Conservation (phyloP, 2,113 vertebrate species). For the Emydocephalus ijimae region DNA sequence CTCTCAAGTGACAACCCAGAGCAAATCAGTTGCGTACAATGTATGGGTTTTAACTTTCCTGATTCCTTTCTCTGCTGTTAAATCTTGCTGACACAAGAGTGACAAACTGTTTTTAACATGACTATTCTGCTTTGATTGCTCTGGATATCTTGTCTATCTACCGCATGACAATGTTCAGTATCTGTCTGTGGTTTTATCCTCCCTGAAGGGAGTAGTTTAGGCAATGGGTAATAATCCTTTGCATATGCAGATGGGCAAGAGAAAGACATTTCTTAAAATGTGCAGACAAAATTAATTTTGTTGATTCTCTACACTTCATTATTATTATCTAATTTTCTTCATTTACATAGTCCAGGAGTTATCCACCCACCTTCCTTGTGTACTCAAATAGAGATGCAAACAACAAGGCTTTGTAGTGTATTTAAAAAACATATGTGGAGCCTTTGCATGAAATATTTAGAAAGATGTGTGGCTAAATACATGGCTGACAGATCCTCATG, state of each 20-base stretch:
- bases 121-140: neutral
- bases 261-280: neutral
- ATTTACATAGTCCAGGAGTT: no score
- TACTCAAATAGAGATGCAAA: no score
- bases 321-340: no score
- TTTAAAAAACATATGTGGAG: no score
- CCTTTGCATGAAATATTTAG: no score
- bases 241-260: no score
- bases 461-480: no score
- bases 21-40: neutral
- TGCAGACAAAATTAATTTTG: neutral
- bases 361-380: no score
- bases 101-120: neutral
- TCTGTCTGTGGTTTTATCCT: neutral
- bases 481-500: no score
- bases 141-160: neutral
- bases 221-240: neutral
- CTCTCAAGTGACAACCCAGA: neutral
- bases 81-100: neutral
- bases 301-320: neutral
- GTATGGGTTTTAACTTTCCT: neutral
- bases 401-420: no score
- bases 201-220: neutral
- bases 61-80: neutral
- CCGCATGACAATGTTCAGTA: neutral